These are phyloP conservation scores for Aphelinus atriplicis DNA, from an alignment of 1,140 invertebrate species.

Conservation along the genomic window DNA sequence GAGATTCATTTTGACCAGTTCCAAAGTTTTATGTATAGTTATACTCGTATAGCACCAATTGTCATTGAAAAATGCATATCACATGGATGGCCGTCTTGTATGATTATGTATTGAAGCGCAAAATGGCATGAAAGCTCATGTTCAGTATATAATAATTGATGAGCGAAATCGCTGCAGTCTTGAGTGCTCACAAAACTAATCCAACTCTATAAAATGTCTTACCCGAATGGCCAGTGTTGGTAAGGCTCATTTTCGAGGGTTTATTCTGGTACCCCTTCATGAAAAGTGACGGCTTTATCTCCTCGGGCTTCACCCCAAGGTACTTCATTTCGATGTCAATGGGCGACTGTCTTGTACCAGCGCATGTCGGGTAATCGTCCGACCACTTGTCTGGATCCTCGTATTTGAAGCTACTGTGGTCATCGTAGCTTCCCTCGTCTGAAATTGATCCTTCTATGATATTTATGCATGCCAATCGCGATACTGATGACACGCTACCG, in stretches of 20 bases:
- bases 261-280: conserved; percentile 68
- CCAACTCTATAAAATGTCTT: not conserved
- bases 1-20: no score
- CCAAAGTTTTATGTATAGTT: no score
- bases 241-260: conserved; percentile 64
- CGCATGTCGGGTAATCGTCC: conserved; percentile 37
- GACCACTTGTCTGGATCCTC: conserved; percentile 42
- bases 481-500: no score
- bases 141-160: no score
- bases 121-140: no score
- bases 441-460: conserved; percentile 8
- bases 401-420: conserved; percentile 26
- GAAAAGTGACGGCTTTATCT: conserved; percentile 61
- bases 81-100: no score
- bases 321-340: conserved; percentile 52
- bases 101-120: no score
- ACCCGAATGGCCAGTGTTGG: conserved; percentile 78
- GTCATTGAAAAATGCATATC: no score
- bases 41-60: no score
- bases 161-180: no score
- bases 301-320: conserved; percentile 10
- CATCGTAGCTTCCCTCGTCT: conserved; percentile 21
- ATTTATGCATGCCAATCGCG: not conserved
- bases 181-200: no score
- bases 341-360: conserved; percentile 54